Evolutionary conservation across 2,888 invertebrate genomes (phyloP).

Genomic region (Lycia hirtaria): DNA sequence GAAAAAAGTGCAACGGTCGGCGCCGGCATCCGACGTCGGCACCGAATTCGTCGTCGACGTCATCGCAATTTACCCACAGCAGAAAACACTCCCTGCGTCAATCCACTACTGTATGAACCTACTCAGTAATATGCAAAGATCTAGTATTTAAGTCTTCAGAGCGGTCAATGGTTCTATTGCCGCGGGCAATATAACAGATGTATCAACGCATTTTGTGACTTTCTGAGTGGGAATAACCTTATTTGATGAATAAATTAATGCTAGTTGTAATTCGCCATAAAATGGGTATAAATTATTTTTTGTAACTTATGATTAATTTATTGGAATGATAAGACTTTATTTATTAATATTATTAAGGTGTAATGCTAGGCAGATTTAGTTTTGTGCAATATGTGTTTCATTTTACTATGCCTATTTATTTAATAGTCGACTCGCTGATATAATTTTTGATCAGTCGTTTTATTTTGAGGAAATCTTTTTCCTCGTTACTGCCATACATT

Average conservation of each 20-base stretch:
- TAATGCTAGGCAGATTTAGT: conserved; percentile 20
- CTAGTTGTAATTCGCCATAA: conserved; percentile 46
- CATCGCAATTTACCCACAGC: no score
- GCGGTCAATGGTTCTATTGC: background rate
- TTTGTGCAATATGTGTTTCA: conserved; percentile 42
- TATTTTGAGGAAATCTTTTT: conserved; percentile 24
- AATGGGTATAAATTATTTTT: conserved; percentile 47
- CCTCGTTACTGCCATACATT: conserved; percentile 54
- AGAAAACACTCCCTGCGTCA: no score
- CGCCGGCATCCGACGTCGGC: no score
- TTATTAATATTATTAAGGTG: conserved; percentile 42
- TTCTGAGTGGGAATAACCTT: background rate
- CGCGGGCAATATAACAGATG: background rate
- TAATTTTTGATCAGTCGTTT: conserved; percentile 24
- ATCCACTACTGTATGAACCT: no score
- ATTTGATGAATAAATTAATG: conserved; percentile 11
- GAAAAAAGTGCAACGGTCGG: no score
- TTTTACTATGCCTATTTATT: conserved; percentile 22
- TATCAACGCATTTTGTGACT: conserved; percentile 6
- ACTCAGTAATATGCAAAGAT: no score
- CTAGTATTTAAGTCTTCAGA: background rate
- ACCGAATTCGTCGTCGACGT: no score
- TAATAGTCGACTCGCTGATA: conserved; percentile 8
- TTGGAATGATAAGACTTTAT: conserved; percentile 45
- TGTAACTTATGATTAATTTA: conserved; percentile 38